Evolutionary conservation across 2,797 vertebrate genomes (phyloP).

Genomic region (Tamandua tetradactyla): DNA sequence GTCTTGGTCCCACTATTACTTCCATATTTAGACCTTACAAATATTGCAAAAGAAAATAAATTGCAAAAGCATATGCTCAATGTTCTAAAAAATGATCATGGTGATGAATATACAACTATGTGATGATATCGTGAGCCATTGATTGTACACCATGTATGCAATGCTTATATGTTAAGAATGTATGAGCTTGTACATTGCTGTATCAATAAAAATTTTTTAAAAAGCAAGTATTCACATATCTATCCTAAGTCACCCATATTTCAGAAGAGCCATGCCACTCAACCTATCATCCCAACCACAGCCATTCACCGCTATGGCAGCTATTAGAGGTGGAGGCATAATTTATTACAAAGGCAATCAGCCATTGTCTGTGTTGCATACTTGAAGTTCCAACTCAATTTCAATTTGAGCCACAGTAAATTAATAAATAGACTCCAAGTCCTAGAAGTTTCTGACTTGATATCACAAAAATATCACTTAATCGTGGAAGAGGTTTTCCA

Average conservation of each 20-base stretch:
- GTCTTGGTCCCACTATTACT: not conserved
- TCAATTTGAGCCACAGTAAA: constrained; percentile 41
- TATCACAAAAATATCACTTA: constrained; percentile 48
- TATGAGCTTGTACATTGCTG: no score
- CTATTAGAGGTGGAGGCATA: not conserved
- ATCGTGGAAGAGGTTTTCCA: constrained; percentile 20
- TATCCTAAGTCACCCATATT: not conserved
- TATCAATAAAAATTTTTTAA: no score
- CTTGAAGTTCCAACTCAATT: constrained; percentile 46
- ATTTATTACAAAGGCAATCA: constrained; percentile 50
- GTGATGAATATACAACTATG: no score
- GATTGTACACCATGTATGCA: no score
- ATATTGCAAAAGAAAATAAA: constrained; percentile 11
- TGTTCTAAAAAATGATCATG: no score
- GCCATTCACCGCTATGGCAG: constrained; percentile 8
- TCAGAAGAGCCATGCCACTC: constrained; percentile 30
- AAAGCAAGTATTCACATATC: not conserved
- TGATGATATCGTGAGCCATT: no score
- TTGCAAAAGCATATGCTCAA: no score
- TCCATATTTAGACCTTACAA: not conserved
- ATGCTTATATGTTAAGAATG: no score
- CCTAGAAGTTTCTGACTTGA: constrained; percentile 42
- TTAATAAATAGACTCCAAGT: constrained; percentile 51
- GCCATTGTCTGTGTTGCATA: constrained; percentile 23
- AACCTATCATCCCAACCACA: constrained; percentile 38